Percentiles rank a stretch among this genome's conserved stretches.
Evolutionary conservation across 2,888 invertebrate genomes (phyloP).

Genomic region (Chrysodeixis includens): DNA sequence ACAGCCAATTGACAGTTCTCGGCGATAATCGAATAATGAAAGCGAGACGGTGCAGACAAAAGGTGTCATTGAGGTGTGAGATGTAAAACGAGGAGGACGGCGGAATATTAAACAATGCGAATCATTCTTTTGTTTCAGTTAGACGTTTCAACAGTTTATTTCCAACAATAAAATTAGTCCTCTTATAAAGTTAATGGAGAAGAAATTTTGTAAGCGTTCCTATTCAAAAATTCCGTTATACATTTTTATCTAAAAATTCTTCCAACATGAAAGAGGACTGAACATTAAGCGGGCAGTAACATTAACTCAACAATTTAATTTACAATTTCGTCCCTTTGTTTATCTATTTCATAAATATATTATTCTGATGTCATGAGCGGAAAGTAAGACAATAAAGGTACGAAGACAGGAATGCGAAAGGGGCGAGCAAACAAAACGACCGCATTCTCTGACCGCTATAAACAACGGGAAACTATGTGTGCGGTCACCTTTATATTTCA

Average conservation of each 20-base stretch:
- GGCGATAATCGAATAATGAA: slow-evolving; percentile 78
- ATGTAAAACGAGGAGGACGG: slow-evolving; percentile 48
- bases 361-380: slow-evolving; percentile 82
- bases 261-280: slow-evolving; percentile 31
- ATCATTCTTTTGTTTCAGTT: slow-evolving; percentile 31
- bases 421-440: slow-evolving; percentile 76
- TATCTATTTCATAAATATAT: slow-evolving; percentile 78
- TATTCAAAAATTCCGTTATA: slow-evolving; percentile 9
- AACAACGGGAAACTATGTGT: slow-evolving; percentile 85
- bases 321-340: slow-evolving; percentile 65
- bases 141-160: not conserved
- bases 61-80: slow-evolving; percentile 66
- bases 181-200: not conserved
- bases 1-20: slow-evolving; percentile 84
- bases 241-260: not conserved
- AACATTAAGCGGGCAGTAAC: slow-evolving; percentile 45
- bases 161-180: not conserved
- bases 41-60: slow-evolving; percentile 63
- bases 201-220: not conserved
- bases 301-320: slow-evolving; percentile 51
- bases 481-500: slow-evolving; percentile 89
- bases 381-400: slow-evolving; percentile 87
- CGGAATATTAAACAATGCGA: slow-evolving; percentile 56
- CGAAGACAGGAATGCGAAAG: slow-evolving; percentile 84
- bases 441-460: slow-evolving; percentile 84